Conservation (phyloP, 2,113 vertebrate genomes). For the Colinus virginianus region DNA sequence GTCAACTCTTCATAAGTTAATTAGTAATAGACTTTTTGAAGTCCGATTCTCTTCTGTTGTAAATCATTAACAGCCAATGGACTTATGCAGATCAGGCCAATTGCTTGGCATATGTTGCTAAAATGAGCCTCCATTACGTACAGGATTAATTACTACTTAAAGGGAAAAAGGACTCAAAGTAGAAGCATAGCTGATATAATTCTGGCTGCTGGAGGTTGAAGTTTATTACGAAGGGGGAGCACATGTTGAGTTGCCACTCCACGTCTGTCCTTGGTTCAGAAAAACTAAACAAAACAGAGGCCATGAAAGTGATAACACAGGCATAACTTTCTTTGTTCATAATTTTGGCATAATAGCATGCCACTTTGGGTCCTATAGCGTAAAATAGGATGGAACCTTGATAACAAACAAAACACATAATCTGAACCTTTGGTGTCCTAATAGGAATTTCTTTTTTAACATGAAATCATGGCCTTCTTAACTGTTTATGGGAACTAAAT, state of each 20-base stretch:
- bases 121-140: neutral
- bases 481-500: neutral
- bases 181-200: neutral
- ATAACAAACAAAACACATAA: neutral
- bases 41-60: conserved; percentile 16
- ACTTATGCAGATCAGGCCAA: neutral
- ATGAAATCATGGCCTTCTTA: neutral
- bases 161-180: neutral
- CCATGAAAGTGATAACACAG: neutral
- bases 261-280: neutral
- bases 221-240: neutral
- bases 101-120: neutral
- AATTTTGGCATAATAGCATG: neutral
- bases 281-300: neutral
- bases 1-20: conserved; percentile 12
- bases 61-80: conserved; percentile 29
- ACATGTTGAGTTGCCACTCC: neutral
- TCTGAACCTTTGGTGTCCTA: neutral
- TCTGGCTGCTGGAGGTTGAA: neutral
- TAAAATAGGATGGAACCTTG: neutral
- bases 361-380: rapidly evolving
- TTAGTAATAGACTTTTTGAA: conserved; percentile 25
- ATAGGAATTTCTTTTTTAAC: neutral
- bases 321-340: neutral
- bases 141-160: neutral